Evolutionary conservation across 1,140 invertebrate genomes (phyloP).

Genomic region (Hyphantria cunea): DNA sequence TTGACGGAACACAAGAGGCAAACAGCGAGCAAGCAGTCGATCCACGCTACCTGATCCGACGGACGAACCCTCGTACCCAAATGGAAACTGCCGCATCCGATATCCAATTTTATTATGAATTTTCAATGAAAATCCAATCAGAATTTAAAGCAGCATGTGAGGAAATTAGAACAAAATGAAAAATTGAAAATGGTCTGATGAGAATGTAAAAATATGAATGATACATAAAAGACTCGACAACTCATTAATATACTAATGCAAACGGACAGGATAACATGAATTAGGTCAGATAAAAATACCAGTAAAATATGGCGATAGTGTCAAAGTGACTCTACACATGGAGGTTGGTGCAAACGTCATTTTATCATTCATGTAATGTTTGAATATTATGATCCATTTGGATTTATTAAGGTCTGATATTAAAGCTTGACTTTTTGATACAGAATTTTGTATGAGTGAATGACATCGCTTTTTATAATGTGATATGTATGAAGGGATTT

Average conservation of each 20-base stretch:
- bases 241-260: slow-evolving; percentile 4
- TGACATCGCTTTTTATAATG: slow-evolving; percentile 47
- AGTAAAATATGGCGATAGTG: slow-evolving; percentile 66
- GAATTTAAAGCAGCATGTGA: slow-evolving; percentile 77
- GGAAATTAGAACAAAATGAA: slow-evolving; percentile 70
- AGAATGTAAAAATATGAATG: slow-evolving; percentile 24
- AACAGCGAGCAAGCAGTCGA: slow-evolving; percentile 81
- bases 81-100: slow-evolving; percentile 74
- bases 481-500: slow-evolving; percentile 49
- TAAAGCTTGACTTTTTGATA: slow-evolving; percentile 43
- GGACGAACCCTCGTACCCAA: slow-evolving; percentile 74
- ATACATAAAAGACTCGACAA: slow-evolving; percentile 26
- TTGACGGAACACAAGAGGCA: slow-evolving; percentile 80
- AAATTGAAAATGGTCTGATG: slow-evolving; percentile 31
- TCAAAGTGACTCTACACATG: slow-evolving; percentile 68
- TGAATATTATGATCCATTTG: slow-evolving; percentile 63
- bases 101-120: slow-evolving; percentile 52
- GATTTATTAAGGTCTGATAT: slow-evolving; percentile 42
- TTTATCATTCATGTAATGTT: slow-evolving; percentile 72
- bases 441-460: slow-evolving; percentile 41
- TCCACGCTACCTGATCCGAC: slow-evolving; percentile 80
- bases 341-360: slow-evolving; percentile 72
- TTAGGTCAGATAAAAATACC: slow-evolving; percentile 62
- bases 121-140: slow-evolving; percentile 57
- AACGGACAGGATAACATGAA: slow-evolving; percentile 5